Conservation (phyloP, 1,140 invertebrate species). For the Colletes latitarsis region DNA sequence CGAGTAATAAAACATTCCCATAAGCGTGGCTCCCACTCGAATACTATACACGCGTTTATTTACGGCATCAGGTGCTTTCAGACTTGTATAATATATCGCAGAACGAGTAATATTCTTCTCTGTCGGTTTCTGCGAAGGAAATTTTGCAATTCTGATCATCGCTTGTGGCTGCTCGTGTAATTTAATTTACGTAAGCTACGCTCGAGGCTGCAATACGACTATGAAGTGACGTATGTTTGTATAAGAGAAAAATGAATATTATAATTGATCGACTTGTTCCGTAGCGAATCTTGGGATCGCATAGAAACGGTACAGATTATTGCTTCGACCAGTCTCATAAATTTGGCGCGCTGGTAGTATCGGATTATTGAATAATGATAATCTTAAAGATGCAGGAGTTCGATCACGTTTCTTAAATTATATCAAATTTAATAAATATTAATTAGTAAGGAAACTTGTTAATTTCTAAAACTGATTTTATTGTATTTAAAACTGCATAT, state of each 20-base stretch:
- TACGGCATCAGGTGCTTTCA: constrained; percentile 30
- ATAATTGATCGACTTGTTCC: constrained; percentile 26
- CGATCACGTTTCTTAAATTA: too few relatives aligned
- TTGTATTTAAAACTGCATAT: too few relatives aligned
- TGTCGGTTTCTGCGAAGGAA: constrained; percentile 17
- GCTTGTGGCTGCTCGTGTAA: constrained; percentile 8
- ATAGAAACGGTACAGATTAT: constrained; percentile 21
- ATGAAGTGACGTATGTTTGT: not conserved
- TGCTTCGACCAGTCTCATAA: not conserved
- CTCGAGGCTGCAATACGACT: not conserved
- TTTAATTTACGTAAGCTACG: constrained; percentile 38
- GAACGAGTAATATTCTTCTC: constrained; percentile 30
- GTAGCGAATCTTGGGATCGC: not conserved
- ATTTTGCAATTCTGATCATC: constrained; percentile 50
- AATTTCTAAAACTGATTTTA: too few relatives aligned
- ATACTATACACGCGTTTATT: constrained; percentile 11
- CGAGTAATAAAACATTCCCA: not conserved
- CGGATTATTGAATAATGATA: not conserved
- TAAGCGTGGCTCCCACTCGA: not conserved
- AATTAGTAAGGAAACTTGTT: too few relatives aligned
- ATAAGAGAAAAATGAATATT: not conserved
- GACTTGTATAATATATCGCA: constrained; percentile 29
- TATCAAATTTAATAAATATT: not conserved
- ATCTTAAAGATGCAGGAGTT: too few relatives aligned
- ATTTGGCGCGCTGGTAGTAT: constrained; percentile 1